Base-by-base conservation (phyloP, 2,888 invertebrate genomes). In the Microctonus brassicae region DNA sequence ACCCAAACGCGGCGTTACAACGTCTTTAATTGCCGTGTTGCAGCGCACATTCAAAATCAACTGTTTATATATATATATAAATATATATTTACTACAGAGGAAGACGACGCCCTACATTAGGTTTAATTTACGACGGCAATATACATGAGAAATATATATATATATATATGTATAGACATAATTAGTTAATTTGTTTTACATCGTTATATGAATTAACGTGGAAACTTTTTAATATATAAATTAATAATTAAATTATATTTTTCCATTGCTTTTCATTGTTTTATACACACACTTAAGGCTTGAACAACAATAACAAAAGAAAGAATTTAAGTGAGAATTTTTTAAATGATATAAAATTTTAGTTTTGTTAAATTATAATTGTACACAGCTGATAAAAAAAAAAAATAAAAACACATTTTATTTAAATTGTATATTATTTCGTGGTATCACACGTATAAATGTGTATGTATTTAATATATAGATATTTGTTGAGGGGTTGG, bases 1-100 rank as follows among this genome's bases (percentile, higher is more conserved):
- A 20, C 17, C 47, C 47, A 47, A 47, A 47, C 47, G 47, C 47
- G 17, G 17, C 17, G 47, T 47, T 47, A 47, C 70, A 75, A 73
- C 72, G 61, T 62, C 66, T 75, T 70, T 76, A 75, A 76, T 76
- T 76, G 71, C 63, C 65, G 36, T 66, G 69, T 52, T 58, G 68
- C 24, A 20, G n/a, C n/a, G n/a, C 67, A 64, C 61, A 70, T 66
- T 62, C 67, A 62, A 55, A 65, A 66, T 66, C 72, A 69, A 69
- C 57, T 33, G 22, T 60, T 67, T 47, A 47, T 47, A n/a, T n/a
- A 47, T 47, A n/a, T n/a, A n/a, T n/a, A n/a, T n/a, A n/a, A n/a
- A 47, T 47, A 47, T 47, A 47, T 57, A 63, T 60, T 33, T 58
- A 9, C 33, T 33, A 7, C 33, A 17, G 33, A n/a, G 29, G 58